Evolutionary conservation across 2,888 invertebrate species (phyloP).

Genomic region (Parapristionchus giblindavisi): DNA sequence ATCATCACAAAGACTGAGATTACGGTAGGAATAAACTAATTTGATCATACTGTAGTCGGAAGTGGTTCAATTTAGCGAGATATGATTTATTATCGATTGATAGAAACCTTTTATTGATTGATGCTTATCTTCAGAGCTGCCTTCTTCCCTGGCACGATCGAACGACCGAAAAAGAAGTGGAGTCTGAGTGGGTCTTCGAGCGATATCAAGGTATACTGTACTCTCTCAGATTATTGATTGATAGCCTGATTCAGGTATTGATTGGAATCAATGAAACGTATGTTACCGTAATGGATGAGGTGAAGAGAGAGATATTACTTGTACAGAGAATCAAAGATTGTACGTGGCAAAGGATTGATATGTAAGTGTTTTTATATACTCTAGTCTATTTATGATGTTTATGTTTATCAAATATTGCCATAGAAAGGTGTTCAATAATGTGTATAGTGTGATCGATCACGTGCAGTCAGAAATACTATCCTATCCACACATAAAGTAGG

Average conservation of each 20-base stretch:
- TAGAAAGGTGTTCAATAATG: too few relatives aligned
- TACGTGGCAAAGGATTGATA: constrained; percentile 48
- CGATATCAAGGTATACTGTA: constrained; percentile 34
- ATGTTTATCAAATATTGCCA: too few relatives aligned
- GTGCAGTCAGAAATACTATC: too few relatives aligned
- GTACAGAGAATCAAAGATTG: constrained; percentile 57
- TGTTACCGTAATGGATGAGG: constrained; percentile 85
- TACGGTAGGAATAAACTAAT: neutral
- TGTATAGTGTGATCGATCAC: too few relatives aligned
- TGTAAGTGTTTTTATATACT: too few relatives aligned
- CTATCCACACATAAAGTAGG: too few relatives aligned
- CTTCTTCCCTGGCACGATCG: constrained; percentile 53
- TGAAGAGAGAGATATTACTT: constrained; percentile 73
- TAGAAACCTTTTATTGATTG: too few relatives aligned
- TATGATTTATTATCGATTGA: neutral
- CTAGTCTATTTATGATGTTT: too few relatives aligned
- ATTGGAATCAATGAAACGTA: constrained; percentile 87
- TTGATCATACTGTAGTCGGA: neutral
- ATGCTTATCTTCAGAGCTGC: constrained; percentile 47
- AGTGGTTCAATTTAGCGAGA: neutral
- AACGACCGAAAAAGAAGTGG: constrained; percentile 43
- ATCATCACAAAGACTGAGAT: neutral
- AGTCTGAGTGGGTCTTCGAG: constrained; percentile 17
- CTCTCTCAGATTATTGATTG: neutral
- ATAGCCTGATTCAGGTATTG: constrained; percentile 75